Base-by-base conservation (phyloP, 2,797 vertebrate genomes). In the Loriculus beryllinus region DNA sequence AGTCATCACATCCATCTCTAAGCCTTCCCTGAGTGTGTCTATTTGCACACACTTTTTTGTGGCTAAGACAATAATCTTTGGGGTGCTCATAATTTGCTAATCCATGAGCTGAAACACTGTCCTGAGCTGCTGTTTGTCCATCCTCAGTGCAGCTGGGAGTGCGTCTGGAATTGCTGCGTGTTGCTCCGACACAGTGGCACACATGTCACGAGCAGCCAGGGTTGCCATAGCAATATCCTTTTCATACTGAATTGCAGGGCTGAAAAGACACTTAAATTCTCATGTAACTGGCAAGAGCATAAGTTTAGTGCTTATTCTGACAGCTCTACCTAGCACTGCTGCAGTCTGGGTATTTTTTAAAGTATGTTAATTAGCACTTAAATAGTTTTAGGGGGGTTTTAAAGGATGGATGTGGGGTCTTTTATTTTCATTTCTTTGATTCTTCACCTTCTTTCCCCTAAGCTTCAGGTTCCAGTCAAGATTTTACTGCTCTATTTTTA, bases 271-370 rank as follows among this genome's bases (percentile, higher is more conserved):
- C 95, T 96, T 94, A 81, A 85, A 89, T 95, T 83, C 92, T 93
- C 91, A 39, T 89, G 81, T 74, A 96, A 93, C 84, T 94, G 94
- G 92, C 82, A 87, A 90, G 85, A 95, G 90, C 80, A 92, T 81
- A 92, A 95, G 93, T 96, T 95, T 96, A 91, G 94, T 92, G 95
- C 93, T 96, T 94, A 94, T 95, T 94, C 91, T 96, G 95, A 96
- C 94, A 96, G 95, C 91, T 96, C 92, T 92, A 90, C 88, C 91
- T 87, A 92, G 86, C 60, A 17, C 89, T 88, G 89, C 84, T 96
- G 92, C 94, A 94, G 92, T 77, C 95, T 93, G 94, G 77, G 85
- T 93, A 92, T 94, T 96, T 95, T 93, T 94, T 91, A 64, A 95
- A 92, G 49, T 92, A 93, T 94, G 96, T 94, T 96, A 96, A 96